Conservation (phyloP, 2,113 vertebrate species). For the Tetraodon nigroviridis region DNA sequence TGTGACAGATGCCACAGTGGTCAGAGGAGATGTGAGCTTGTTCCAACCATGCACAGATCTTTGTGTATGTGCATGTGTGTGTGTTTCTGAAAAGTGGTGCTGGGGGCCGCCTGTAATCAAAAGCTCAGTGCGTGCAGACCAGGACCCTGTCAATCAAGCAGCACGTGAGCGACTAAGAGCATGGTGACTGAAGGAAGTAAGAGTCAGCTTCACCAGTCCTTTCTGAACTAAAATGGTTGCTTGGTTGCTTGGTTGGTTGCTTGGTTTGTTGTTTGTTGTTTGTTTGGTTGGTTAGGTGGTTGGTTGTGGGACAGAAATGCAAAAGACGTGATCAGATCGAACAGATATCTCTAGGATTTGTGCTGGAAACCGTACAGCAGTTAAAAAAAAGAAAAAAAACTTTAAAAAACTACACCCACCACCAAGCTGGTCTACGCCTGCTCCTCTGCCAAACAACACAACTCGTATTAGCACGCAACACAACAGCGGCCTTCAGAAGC, state of each 20-base stretch:
- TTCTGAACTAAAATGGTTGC: slow-evolving; percentile 71
- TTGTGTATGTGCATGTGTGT: slow-evolving; percentile 36
- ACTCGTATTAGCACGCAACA: slow-evolving; percentile 68
- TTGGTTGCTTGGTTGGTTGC: too few species aligned
- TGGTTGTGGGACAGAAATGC: slow-evolving; percentile 23
- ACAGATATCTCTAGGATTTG: slow-evolving; percentile 40
- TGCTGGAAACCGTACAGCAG: slow-evolving; percentile 49
- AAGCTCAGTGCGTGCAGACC: slow-evolving; percentile 71
- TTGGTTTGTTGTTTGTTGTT: too few species aligned
- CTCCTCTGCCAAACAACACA: slow-evolving; percentile 57
- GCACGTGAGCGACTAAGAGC: slow-evolving; percentile 64
- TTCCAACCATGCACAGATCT: slow-evolving; percentile 63
- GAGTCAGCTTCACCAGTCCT: slow-evolving; percentile 68
- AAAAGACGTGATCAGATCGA: slow-evolving; percentile 31
- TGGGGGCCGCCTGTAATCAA: slow-evolving; percentile 76
- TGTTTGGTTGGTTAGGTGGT: too few species aligned
- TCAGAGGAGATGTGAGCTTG: slow-evolving; percentile 66
- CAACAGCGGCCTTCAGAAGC: slow-evolving; percentile 67
- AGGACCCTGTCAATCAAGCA: slow-evolving; percentile 82
- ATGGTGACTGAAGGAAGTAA: slow-evolving; percentile 54
- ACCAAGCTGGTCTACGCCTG: slow-evolving; percentile 63
- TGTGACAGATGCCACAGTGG: slow-evolving; percentile 68
- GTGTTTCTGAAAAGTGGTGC: slow-evolving; percentile 31
- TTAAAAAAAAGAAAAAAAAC: slow-evolving; percentile 44
- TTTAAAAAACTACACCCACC: slow-evolving; percentile 65